phyloP scores from a whole-genome alignment of 2,113 vertebrate species.

The Barnardius zonarius region DNA sequence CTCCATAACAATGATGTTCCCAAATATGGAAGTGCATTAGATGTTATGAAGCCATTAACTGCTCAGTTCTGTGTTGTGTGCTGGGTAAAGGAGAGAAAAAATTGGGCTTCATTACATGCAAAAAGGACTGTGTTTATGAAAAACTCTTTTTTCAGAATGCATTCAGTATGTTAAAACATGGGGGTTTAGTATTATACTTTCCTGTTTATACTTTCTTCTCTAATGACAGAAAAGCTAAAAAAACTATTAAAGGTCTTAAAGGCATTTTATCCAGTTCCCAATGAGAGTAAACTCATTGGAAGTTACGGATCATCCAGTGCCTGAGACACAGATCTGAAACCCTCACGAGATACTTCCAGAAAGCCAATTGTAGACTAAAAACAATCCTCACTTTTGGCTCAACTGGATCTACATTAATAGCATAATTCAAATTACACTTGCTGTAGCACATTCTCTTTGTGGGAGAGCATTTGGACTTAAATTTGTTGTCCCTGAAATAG shows the following conservation, averaged over 20 bases:
- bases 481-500: neutral
- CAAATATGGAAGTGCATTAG: neutral
- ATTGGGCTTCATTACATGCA: neutral
- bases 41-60: neutral
- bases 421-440: neutral
- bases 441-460: neutral
- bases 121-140: neutral
- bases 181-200: neutral
- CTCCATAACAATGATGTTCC: neutral
- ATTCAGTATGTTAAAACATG: neutral
- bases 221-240: neutral
- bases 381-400: neutral
- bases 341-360: neutral
- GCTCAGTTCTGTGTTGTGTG: neutral
- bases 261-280: neutral
- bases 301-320: neutral
- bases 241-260: neutral
- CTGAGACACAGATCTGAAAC: neutral
- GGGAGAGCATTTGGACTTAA: neutral
- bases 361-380: neutral
- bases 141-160: neutral
- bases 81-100: neutral
- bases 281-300: neutral
- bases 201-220: neutral
- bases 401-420: neutral